Percentiles rank a stretch among this genome's conserved stretches.
phyloP scores from a whole-genome alignment of 2,797 vertebrate species.

The Pseudocheirus occidentalis region DNA sequence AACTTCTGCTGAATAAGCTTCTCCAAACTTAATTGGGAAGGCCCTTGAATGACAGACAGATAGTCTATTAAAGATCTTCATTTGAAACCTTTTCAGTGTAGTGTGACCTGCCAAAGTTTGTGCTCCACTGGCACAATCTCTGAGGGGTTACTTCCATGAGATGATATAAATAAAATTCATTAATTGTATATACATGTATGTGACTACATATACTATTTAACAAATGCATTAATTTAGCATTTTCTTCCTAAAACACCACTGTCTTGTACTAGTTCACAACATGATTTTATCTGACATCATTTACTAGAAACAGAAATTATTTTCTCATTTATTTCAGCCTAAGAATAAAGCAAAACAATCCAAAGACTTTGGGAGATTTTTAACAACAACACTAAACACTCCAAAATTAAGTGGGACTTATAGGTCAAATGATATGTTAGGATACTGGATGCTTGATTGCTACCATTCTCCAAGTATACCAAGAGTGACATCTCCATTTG shows the following conservation, averaged over 20 bases:
- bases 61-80: not conserved
- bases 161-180: not conserved
- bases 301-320: not conserved
- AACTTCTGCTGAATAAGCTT: not conserved
- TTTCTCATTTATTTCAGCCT: conserved; percentile 46
- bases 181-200: not conserved
- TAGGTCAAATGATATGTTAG: not conserved
- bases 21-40: not conserved
- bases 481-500: not conserved
- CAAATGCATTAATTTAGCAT: not conserved
- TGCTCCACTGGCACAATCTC: not conserved
- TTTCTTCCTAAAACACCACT: conserved; percentile 22
- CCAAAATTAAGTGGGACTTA: not conserved
- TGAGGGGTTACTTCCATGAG: not conserved
- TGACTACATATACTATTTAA: not conserved
- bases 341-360: conserved; percentile 23
- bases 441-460: not conserved
- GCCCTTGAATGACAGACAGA: not conserved
- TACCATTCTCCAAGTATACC: not conserved
- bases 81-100: not conserved
- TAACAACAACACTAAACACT: not conserved
- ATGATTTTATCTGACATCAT: not conserved
- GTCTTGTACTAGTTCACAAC: not conserved
- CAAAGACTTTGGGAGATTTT: conserved; percentile 16
- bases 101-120: not conserved